Evolutionary conservation across 2,797 vertebrate genomes (phyloP), one percentile per base, ranked within the genome.

Genomic region (Falco cherrug): DNA sequence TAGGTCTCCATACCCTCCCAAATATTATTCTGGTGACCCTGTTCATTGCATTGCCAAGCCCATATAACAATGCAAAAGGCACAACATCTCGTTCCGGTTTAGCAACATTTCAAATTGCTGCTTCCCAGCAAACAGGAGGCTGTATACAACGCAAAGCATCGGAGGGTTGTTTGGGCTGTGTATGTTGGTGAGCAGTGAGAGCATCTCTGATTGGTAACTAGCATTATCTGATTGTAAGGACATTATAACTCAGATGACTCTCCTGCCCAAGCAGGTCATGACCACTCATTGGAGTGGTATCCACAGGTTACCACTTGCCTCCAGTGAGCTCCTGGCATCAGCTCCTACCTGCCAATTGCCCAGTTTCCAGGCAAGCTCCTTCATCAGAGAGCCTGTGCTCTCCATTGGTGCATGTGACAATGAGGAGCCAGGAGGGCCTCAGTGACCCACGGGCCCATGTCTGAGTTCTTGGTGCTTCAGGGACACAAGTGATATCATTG

Each of bases 31-130:
- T 61, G 48, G 25, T 81, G 43, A 61, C 28, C 37, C 33, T 48
- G 19, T 37, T 57, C n/a, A 29, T 74, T 51, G 37, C 21, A 50
- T 29, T 54, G 19, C 29, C 71, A 61, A 93, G 16, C 21, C 45
- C 26, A 84, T 50, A 8, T 10, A 65, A 65, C 15, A 29, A 39
- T 15, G 11, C 41, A 82, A 80, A 80, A 68, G 16, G 5, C 20
- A 43, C 0, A 0, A 29, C 31, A 39, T 15, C 48, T 77, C 3
- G 0, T 74, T 89, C 67, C 70, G 45, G 13, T 78, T 87, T 71
- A 80, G 13, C 54, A 48, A 35, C 13, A 31, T 51, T 67, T 81
- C 29, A 59, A 7, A 56, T 43, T 28, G 8, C 43, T 29, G 2
- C 16, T 76, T 85, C 47, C 39, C 37, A 53, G 31, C 31, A 59